Percentiles rank a stretch among this genome's conserved stretches.
phyloP scores from a whole-genome alignment of 2,113 vertebrate species.

The Heterocephalus glaber region DNA sequence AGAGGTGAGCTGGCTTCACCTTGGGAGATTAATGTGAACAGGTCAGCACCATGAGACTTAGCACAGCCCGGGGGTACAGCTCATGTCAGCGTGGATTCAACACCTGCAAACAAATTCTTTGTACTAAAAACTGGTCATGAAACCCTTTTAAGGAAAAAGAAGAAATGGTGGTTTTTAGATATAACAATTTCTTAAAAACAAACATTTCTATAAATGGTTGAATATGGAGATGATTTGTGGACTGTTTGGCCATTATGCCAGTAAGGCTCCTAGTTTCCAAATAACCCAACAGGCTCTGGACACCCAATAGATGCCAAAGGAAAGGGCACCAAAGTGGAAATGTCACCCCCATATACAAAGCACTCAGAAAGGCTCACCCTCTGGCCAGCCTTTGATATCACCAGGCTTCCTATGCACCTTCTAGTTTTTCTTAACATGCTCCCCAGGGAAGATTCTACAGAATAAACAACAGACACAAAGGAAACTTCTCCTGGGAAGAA shows the following conservation, averaged over 20 bases:
- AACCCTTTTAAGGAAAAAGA: conserved; percentile 37
- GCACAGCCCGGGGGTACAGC: background rate
- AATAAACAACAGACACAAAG: background rate
- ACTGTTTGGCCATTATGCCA: background rate
- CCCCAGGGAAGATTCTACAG: background rate
- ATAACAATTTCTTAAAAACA: background rate
- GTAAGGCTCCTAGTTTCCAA: background rate
- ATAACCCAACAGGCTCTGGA: background rate
- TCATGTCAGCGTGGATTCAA: background rate
- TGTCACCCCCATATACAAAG: background rate
- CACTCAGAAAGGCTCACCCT: background rate
- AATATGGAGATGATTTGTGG: background rate
- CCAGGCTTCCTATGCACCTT: background rate
- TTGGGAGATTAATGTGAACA: background rate
- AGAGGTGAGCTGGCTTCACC: background rate
- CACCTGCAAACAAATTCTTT: background rate
- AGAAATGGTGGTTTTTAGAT: background rate
- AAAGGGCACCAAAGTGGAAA: background rate
- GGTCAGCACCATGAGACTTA: conserved; percentile 33
- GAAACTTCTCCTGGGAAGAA: background rate
- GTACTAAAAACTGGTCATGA: background rate
- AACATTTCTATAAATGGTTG: background rate
- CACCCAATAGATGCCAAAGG: background rate
- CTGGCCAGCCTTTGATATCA: background rate
- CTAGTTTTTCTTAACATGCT: background rate